phyloP scores from a whole-genome alignment of 1,140 invertebrate species.

The Pseudomyrmex pallidus region DNA sequence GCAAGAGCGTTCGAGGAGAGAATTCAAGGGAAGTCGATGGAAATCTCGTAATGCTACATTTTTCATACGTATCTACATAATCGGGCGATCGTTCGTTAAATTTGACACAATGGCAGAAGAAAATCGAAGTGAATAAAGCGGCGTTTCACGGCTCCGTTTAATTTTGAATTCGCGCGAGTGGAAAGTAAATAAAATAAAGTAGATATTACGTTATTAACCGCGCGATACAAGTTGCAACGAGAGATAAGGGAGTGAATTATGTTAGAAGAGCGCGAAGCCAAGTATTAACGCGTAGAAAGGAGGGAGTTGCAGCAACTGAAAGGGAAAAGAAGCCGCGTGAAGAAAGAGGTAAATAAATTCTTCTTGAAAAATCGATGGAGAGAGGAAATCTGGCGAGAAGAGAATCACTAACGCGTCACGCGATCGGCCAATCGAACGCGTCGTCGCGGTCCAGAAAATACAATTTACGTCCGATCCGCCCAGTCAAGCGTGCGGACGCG shows the following conservation, averaged over 20 bases:
- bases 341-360: slow-evolving; percentile 24
- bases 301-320: not conserved
- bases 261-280: too few relatives aligned
- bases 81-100: not conserved
- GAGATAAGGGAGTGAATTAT: not conserved
- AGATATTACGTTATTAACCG: too few relatives aligned
- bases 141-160: too few relatives aligned
- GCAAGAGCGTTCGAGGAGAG: slow-evolving; percentile 18
- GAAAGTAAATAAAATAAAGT: not conserved
- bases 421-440: slow-evolving; percentile 46
- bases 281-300: too few relatives aligned
- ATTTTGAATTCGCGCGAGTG: not conserved
- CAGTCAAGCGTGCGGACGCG: slow-evolving; percentile 54
- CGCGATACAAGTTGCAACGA: too few relatives aligned
- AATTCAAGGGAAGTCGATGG: slow-evolving; percentile 15
- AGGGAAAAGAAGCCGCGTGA: not conserved
- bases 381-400: slow-evolving; percentile 30
- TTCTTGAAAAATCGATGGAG: not conserved
- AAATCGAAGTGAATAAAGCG: too few relatives aligned
- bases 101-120: not conserved
- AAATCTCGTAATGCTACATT: slow-evolving; percentile 24
- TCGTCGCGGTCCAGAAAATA: slow-evolving; percentile 52
- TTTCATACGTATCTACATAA: not conserved
- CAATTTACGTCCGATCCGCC: slow-evolving; percentile 57
- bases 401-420: slow-evolving; percentile 1